Evolutionary conservation across 2,113 vertebrate species (phyloP), one percentile per base, ranked within the genome.

Genomic region (Eulemur macaco): DNA sequence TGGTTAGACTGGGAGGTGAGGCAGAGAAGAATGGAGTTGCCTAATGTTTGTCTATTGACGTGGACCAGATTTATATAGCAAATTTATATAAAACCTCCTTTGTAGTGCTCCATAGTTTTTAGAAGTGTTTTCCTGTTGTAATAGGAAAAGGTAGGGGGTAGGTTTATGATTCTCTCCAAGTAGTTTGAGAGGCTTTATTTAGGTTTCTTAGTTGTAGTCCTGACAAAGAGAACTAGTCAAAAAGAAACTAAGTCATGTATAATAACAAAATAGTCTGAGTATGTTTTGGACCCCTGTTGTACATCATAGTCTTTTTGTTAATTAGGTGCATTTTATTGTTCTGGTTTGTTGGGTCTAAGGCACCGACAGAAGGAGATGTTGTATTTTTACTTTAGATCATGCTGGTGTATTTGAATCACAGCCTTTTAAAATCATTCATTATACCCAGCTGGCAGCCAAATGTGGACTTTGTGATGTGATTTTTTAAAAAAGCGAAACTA

Each of bases 251-350:
- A 60, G 14, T 87, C n/a, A 76, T 85, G 3, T 52, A 54, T 54
- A 54, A 18, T 54, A 52, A 68, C 37, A 63, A 31, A 84, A 50
- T 25, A 64, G 31, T 66, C 34, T 60, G 64, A 8, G 9, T 50
- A 23, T 60, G 5, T 86, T 97, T 94, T 77, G 60, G 68, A 74
- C 14, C 29, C 11, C 31, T 85, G n/a, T 42, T 5, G 4, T 47
- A 69, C 18, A 15, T 91, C 27, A 18, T 60, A 25, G 37, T 84
- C 2, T 2, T 52, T 86, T 91, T 93, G 29, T 87, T 95, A 69
- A 20, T 94, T 80, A 93, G 86, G 58, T 60, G 86, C 8, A 34
- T 69, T 78, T 77, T 97, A 69, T 63, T 88, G 29, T 96, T 86
- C 56, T 58, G n/a, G 29, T 5, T 88, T 6, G 9, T 78, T 82